phyloP scores from a whole-genome alignment of 2,888 invertebrate species.

The Ametastegia equiseti region DNA sequence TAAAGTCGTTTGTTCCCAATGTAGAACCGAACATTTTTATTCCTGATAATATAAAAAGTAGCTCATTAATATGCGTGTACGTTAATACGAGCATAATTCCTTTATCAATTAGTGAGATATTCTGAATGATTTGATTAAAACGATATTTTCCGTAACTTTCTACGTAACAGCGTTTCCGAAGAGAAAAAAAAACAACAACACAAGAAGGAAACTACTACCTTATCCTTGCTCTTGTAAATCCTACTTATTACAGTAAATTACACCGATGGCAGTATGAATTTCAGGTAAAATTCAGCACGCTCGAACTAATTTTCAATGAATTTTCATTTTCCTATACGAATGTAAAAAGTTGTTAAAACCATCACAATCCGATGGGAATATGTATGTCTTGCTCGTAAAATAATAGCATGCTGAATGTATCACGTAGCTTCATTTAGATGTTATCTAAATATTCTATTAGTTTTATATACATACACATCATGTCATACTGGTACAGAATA shows the following conservation, averaged over 20 bases:
- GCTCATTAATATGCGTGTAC: background rate
- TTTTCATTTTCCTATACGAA: no score
- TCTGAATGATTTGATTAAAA: background rate
- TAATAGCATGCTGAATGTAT: slow-evolving; percentile 45
- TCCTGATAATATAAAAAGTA: background rate
- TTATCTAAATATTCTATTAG: slow-evolving; percentile 39
- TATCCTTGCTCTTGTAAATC: slow-evolving; percentile 23
- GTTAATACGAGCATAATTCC: background rate
- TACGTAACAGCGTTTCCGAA: background rate
- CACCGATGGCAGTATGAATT: slow-evolving; percentile 48
- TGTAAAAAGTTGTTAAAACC: slow-evolving; percentile 21
- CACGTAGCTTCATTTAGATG: slow-evolving; percentile 45
- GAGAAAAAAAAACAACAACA: background rate
- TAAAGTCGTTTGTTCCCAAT: background rate
- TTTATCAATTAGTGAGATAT: slow-evolving; percentile 1
- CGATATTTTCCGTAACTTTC: background rate
- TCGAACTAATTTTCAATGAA: background rate
- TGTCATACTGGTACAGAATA: slow-evolving; percentile 19
- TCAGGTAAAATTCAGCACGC: slow-evolving; percentile 47
- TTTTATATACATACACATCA: slow-evolving; percentile 32
- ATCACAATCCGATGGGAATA: slow-evolving; percentile 33
- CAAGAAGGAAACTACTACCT: slow-evolving; percentile 18
- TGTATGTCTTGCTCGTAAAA: background rate
- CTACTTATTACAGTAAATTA: slow-evolving; percentile 41
- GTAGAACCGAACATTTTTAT: background rate